Conservation (phyloP, 2,113 vertebrate genomes). For the Rhynchomys soricoides region DNA sequence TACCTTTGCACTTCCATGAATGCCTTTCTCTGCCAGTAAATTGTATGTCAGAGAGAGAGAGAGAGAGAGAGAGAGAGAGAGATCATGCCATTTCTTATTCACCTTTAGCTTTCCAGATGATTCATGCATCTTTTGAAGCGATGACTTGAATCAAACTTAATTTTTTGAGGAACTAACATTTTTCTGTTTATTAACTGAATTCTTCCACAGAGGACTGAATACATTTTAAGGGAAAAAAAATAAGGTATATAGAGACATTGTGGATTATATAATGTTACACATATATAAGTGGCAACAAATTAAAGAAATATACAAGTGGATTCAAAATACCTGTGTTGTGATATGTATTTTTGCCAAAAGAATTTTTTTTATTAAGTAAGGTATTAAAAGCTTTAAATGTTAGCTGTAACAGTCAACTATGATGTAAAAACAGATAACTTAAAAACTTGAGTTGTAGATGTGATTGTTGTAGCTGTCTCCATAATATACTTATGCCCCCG, state of each 20-base stretch:
- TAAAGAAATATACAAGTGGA: not conserved
- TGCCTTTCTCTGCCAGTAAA: not conserved
- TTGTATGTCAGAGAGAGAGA: not conserved
- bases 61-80: no score
- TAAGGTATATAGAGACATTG: not conserved
- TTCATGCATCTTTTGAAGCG: not conserved
- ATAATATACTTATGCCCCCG: not conserved
- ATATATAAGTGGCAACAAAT: not conserved
- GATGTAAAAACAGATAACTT: not conserved
- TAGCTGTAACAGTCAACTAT: not conserved
- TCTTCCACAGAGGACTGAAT: not conserved
- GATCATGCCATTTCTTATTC: not conserved
- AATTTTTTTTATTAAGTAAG: not conserved
- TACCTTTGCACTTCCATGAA: not conserved
- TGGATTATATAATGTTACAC: not conserved
- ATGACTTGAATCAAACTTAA: not conserved
- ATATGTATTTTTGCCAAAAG: not conserved
- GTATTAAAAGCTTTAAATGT: not conserved
- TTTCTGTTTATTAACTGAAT: not conserved
- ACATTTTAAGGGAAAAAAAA: conserved; percentile 6
- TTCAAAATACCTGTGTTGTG: not conserved
- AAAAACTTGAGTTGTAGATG: not conserved
- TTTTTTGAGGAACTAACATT: not conserved
- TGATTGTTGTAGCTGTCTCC: not conserved
- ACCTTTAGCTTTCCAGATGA: not conserved